Evolutionary conservation across 2,797 vertebrate species (phyloP).

Genomic region (Dipus sagitta): DNA sequence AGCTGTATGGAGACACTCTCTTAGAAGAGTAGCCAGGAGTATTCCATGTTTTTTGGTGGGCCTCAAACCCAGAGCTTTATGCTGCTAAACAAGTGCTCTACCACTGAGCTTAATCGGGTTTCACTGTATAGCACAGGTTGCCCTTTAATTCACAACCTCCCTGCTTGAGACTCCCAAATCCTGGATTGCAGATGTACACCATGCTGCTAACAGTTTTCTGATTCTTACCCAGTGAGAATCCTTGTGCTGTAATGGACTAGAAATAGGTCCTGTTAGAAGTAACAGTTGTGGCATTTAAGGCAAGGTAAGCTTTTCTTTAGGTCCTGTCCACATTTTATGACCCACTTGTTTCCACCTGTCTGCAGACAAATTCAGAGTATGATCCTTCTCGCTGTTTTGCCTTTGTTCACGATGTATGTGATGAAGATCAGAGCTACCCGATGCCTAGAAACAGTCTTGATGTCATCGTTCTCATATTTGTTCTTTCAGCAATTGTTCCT

Average conservation of each 20-base stretch:
- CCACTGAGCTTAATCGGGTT: neutral
- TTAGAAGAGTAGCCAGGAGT: neutral
- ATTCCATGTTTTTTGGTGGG: neutral
- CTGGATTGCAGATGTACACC: neutral
- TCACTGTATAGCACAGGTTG: neutral
- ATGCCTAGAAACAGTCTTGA: constrained; percentile 93
- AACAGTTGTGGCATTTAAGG: neutral
- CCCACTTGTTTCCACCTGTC: neutral
- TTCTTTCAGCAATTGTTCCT: constrained; percentile 96
- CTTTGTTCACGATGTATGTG: constrained; percentile 96
- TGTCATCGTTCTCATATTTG: constrained; percentile 96
- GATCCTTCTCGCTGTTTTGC: constrained; percentile 94
- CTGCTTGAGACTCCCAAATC: neutral
- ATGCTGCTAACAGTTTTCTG: neutral
- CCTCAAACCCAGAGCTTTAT: neutral
- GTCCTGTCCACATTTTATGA: neutral
- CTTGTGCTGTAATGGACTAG: neutral
- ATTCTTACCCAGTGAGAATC: neutral
- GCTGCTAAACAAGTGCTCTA: neutral
- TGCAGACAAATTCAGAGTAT: constrained; percentile 93
- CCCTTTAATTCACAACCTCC: neutral
- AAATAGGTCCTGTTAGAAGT: neutral
- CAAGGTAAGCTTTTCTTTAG: neutral
- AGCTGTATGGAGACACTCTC: neutral
- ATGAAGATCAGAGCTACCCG: constrained; percentile 91